Conservation (phyloP, 2,797 vertebrate species). For the Syndactyla subalaris region DNA sequence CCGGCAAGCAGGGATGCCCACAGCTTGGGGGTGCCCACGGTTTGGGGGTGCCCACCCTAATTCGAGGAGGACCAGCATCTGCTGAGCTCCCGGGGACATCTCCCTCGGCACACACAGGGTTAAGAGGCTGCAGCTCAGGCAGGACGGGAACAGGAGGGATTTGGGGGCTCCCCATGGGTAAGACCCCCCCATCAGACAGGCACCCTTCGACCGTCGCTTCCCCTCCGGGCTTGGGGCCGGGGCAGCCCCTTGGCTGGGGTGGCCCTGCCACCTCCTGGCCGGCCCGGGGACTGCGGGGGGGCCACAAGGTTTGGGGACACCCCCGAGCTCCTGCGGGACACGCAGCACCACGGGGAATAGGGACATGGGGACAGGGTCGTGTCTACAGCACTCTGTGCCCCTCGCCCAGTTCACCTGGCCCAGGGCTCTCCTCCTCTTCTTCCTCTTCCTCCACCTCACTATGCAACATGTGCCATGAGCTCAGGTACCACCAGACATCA, state of each 20-base stretch:
- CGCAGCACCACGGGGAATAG: too few species aligned
- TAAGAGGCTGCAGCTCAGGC: neutral
- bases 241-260: neutral
- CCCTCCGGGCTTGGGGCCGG: neutral
- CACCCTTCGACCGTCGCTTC: too few species aligned
- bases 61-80: neutral
- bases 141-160: neutral
- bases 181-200: neutral
- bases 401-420: neutral
- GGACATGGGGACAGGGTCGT: neutral
- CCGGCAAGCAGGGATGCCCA: neutral
- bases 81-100: neutral
- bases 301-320: neutral
- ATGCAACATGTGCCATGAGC: neutral
- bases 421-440: neutral
- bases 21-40: neutral
- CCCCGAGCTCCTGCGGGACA: neutral
- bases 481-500: accelerated
- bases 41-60: neutral
- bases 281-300: neutral
- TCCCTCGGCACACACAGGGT: neutral
- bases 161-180: neutral
- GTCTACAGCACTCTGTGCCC: neutral
- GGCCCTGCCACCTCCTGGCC: constrained; percentile 56
- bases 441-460: neutral